phyloP scores from a whole-genome alignment of 2,888 invertebrate genomes.

The Dermolepida albohirtum region DNA sequence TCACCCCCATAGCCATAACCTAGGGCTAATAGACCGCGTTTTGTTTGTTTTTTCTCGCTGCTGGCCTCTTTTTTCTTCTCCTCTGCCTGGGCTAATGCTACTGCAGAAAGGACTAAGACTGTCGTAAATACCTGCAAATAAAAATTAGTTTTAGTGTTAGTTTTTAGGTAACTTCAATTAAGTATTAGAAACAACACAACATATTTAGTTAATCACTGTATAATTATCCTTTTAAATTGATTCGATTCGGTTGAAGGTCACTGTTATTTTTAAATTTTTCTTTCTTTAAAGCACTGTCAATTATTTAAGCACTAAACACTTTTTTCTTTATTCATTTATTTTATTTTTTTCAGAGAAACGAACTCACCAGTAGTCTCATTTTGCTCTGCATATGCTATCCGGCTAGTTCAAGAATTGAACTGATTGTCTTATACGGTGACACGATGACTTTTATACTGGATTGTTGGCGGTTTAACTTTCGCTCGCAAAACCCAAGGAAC shows the following conservation, averaged over 20 bases:
- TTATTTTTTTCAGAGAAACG: neutral
- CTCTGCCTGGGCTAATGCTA: conserved; percentile 77
- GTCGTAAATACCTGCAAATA: conserved; percentile 67
- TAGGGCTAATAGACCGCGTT: conserved; percentile 82
- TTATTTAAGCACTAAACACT: too few relatives aligned
- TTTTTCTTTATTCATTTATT: too few relatives aligned
- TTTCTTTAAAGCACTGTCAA: conserved; percentile 1
- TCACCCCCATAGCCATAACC: conserved; percentile 86
- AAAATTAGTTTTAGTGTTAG: conserved; percentile 35
- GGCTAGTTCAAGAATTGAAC: conserved; percentile 70
- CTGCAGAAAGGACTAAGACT: conserved; percentile 78
- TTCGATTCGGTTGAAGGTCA: conserved; percentile 29
- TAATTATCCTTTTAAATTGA: neutral
- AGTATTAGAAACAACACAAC: too few relatives aligned
- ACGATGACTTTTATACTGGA: conserved; percentile 69
- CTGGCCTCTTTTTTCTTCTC: conserved; percentile 68
- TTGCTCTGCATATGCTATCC: conserved; percentile 56
- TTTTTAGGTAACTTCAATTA: neutral
- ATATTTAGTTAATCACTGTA: too few relatives aligned
- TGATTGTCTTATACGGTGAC: conserved; percentile 68
- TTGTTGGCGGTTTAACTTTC: conserved; percentile 66
- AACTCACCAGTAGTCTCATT: conserved; percentile 71
- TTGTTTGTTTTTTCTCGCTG: conserved; percentile 81
- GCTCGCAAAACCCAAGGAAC: conserved; percentile 58
- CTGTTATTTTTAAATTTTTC: conserved; percentile 21